Evolutionary conservation across 2,113 vertebrate species (phyloP).

Genomic region (Hippocampus guttulatus): DNA sequence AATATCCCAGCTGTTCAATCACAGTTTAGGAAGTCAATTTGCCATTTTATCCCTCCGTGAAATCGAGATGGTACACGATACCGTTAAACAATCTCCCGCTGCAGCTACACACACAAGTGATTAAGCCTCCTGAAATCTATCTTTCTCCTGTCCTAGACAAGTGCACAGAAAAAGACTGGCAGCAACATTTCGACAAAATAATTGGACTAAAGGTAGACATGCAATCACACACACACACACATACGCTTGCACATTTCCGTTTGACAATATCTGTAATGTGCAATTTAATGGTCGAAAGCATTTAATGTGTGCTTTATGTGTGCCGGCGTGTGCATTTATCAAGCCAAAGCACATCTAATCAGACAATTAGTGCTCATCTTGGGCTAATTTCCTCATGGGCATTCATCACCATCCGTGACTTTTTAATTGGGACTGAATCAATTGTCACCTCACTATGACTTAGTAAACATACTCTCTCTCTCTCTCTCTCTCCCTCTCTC

Average conservation of each 20-base stretch:
- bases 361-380: slow-evolving; percentile 62
- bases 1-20: background rate
- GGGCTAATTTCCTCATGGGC: slow-evolving; percentile 52
- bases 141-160: slow-evolving; percentile 38
- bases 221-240: slow-evolving; percentile 20
- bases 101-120: background rate
- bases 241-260: slow-evolving; percentile 30
- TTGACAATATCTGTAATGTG: slow-evolving; percentile 55
- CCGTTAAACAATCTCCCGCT: background rate
- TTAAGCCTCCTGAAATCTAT: slow-evolving; percentile 22
- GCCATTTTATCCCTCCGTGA: background rate
- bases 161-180: slow-evolving; percentile 36
- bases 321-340: slow-evolving; percentile 56
- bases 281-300: slow-evolving; percentile 64
- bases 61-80: background rate
- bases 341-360: slow-evolving; percentile 63
- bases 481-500: background rate
- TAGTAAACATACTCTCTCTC: background rate
- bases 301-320: slow-evolving; percentile 61
- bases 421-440: slow-evolving; percentile 47
- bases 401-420: slow-evolving; percentile 52
- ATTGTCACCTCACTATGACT: slow-evolving; percentile 26
- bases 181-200: slow-evolving; percentile 33
- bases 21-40: background rate
- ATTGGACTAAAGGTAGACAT: slow-evolving; percentile 42